A percentile compares a stretch with the other conserved stretches of the same genome.
Conservation (phyloP, 2,797 vertebrate species). For the Silurus lanzhouensis region DNA sequence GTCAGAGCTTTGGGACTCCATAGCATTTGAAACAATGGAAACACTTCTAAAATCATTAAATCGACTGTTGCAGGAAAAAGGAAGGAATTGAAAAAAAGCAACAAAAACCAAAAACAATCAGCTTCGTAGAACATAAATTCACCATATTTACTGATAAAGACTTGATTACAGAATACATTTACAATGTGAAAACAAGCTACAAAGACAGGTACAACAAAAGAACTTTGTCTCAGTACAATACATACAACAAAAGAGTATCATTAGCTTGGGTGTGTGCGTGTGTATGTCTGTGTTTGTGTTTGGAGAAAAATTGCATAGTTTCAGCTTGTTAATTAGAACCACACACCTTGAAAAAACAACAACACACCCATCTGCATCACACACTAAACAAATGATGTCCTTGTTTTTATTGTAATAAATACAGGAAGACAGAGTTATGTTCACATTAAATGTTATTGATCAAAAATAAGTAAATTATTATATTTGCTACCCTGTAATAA, state of each 20-base stretch:
- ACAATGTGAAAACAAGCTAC: background rate
- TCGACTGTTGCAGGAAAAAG: slow-evolving; percentile 53
- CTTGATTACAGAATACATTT: slow-evolving; percentile 15
- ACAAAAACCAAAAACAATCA: background rate
- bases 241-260: background rate
- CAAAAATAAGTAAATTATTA: background rate
- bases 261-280: background rate
- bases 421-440: background rate
- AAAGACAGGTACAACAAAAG: slow-evolving; percentile 2
- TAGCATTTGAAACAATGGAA: slow-evolving; percentile 72
- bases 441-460: background rate
- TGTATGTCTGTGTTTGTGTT: background rate
- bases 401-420: slow-evolving; percentile 1
- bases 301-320: background rate
- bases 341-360: background rate
- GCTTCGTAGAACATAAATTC: slow-evolving; percentile 1
- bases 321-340: slow-evolving; percentile 8
- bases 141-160: slow-evolving; percentile 1
- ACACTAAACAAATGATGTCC: background rate
- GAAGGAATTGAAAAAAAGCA: slow-evolving; percentile 57
- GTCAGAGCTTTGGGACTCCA: slow-evolving; percentile 60
- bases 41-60: slow-evolving; percentile 62
- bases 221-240: background rate
- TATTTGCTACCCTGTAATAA: background rate
- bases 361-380: background rate